Evolutionary conservation across 1,140 invertebrate genomes (phyloP).

Genomic region (Drosophila orena): DNA sequence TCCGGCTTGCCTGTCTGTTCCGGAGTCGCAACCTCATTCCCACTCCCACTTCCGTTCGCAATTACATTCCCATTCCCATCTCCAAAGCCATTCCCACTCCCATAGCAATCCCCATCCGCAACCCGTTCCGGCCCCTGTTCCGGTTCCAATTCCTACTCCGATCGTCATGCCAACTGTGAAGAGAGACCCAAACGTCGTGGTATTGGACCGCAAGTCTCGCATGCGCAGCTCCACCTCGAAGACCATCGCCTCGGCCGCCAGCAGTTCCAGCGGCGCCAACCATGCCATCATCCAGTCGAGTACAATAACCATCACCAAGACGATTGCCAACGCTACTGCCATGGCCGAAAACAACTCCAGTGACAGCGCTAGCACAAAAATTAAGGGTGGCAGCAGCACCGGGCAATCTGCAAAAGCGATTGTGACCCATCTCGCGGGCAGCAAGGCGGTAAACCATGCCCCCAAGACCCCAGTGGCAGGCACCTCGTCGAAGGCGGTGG

Average conservation of each 20-base stretch:
- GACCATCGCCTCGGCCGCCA: background rate
- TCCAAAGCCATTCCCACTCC: background rate
- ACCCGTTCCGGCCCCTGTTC: background rate
- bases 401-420: background rate
- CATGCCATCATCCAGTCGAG: background rate
- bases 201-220: background rate
- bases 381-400: background rate
- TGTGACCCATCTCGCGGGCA: background rate
- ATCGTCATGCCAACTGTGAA: background rate
- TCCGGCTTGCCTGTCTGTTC: background rate
- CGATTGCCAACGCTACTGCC: background rate
- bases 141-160: background rate
- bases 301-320: background rate
- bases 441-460: background rate
- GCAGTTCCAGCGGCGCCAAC: background rate
- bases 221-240: background rate
- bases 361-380: background rate
- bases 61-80: background rate
- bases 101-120: background rate
- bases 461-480: background rate
- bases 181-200: background rate
- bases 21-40: background rate
- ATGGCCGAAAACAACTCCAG: background rate
- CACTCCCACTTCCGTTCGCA: too few species aligned
- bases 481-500: background rate